Evolutionary conservation across 2,113 vertebrate genomes (phyloP).

Genomic region (Elephas maximus): DNA sequence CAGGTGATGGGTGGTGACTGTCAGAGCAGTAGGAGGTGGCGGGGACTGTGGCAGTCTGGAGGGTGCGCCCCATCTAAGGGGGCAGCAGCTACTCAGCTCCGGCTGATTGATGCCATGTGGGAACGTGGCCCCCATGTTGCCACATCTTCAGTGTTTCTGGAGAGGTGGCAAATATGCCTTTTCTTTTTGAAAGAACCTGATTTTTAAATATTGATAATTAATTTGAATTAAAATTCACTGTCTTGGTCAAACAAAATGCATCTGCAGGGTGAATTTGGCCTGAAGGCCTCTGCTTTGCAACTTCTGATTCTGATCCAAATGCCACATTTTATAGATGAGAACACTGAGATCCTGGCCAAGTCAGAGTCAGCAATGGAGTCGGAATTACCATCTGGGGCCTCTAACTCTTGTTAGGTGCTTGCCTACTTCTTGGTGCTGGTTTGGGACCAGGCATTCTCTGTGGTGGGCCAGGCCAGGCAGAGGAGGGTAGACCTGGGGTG

Average conservation of each 20-base stretch:
- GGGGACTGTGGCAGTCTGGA: background rate
- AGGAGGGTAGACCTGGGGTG: background rate
- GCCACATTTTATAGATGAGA: constrained; percentile 21
- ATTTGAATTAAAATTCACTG: constrained; percentile 36
- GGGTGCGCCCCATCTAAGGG: background rate
- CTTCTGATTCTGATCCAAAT: constrained; percentile 54
- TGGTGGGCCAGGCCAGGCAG: background rate
- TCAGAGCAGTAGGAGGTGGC: background rate
- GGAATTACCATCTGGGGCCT: background rate
- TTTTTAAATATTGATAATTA: constrained; percentile 46
- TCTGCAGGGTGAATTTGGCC: constrained; percentile 35
- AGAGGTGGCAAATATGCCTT: background rate
- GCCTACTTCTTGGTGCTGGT: background rate
- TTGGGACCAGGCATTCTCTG: background rate
- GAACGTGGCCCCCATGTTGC: background rate
- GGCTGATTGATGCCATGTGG: background rate
- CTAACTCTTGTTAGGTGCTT: background rate
- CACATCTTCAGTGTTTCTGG: background rate
- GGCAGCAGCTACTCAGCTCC: background rate
- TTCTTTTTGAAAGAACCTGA: constrained; percentile 46
- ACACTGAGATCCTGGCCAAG: constrained; percentile 29
- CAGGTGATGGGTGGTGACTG: background rate
- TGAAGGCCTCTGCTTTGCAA: background rate
- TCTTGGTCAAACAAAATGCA: constrained; percentile 53
- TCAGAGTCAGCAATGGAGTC: background rate